Conservation (phyloP, 2,113 vertebrate species). For the Cinclus mexicanus region DNA sequence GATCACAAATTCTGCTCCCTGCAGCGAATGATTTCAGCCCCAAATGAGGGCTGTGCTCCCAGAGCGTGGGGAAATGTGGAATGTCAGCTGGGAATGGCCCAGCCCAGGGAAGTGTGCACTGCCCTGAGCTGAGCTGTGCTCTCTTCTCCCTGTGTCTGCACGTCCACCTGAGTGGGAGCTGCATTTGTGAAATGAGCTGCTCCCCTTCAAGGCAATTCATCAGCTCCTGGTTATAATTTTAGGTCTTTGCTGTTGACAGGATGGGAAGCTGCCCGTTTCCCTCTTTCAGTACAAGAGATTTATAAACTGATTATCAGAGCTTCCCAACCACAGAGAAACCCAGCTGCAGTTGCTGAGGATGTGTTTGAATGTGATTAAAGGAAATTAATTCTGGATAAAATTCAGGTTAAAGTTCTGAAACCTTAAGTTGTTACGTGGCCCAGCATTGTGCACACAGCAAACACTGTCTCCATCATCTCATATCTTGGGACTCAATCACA, state of each 20-base stretch:
- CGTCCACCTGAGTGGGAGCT: background rate
- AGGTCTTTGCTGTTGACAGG: background rate
- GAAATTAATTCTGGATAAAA: conserved; percentile 57
- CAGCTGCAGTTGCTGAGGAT: background rate
- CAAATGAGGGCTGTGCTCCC: background rate
- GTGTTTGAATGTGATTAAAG: conserved; percentile 3
- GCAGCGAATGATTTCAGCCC: background rate
- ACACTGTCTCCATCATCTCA: background rate
- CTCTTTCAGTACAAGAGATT: background rate
- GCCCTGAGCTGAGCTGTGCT: background rate
- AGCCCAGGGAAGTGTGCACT: background rate
- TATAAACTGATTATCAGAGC: background rate
- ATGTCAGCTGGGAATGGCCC: background rate
- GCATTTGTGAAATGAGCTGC: background rate
- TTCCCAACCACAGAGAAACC: background rate
- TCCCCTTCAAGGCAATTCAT: background rate
- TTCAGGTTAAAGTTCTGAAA: background rate
- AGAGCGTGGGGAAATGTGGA: background rate
- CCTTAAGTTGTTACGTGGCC: background rate
- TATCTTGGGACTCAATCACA: background rate
- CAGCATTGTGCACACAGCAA: background rate
- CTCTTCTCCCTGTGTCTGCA: background rate
- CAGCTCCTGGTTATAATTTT: background rate
- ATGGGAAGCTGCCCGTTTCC: background rate
- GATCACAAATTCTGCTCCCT: background rate